phyloP scores from a whole-genome alignment of 2,888 invertebrate genomes.

The Apamea sordens region DNA sequence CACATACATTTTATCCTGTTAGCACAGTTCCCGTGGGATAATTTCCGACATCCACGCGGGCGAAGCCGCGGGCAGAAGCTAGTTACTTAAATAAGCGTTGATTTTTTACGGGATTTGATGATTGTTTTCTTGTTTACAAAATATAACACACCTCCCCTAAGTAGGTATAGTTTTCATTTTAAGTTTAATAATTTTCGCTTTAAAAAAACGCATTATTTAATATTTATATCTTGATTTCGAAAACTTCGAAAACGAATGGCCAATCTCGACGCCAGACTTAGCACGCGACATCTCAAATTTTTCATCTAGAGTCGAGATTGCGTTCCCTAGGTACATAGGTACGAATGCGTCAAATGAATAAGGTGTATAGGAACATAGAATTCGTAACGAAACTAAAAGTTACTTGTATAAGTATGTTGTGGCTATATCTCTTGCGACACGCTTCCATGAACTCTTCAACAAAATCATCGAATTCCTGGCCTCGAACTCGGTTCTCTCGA shows the following conservation, averaged over 20 bases:
- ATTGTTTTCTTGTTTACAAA: neutral
- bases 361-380: neutral
- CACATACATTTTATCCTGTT: too few species aligned
- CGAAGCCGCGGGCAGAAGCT: too few species aligned
- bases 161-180: neutral
- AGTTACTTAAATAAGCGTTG: neutral
- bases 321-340: neutral
- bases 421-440: conserved; percentile 94
- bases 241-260: neutral
- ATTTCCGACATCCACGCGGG: too few species aligned
- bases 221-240: neutral
- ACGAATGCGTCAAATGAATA: neutral
- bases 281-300: too few species aligned
- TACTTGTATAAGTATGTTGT: conserved; percentile 93
- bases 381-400: conserved; percentile 31
- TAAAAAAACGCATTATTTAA: neutral
- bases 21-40: too few species aligned
- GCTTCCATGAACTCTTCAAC: conserved; percentile 98
- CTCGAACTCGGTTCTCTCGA: conserved; percentile 94
- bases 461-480: conserved; percentile 95
- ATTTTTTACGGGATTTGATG: too few species aligned
- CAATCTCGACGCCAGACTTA: neutral
- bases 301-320: neutral
- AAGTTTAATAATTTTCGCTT: neutral
- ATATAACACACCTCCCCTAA: neutral